Conservation (phyloP, 2,113 vertebrate genomes). For the Salvator merianae region DNA sequence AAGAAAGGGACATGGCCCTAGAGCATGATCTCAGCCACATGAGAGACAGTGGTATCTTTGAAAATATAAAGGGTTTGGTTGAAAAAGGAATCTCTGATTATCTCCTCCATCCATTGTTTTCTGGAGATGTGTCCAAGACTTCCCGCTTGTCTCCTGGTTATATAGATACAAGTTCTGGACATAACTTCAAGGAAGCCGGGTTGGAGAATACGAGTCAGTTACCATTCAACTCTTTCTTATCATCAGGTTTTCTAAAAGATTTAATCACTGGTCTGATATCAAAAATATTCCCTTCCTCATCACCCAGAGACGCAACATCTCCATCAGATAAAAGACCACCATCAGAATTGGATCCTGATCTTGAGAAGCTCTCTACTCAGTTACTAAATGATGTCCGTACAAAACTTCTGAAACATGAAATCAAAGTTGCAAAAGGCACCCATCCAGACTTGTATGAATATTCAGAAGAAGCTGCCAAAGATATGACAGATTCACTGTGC, state of each 20-base stretch:
- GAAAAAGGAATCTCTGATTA: constrained; percentile 16
- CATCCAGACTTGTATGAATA: neutral
- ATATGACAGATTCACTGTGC: constrained; percentile 19
- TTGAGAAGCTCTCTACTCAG: constrained; percentile 6
- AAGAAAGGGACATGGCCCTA: neutral
- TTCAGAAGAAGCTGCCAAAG: constrained; percentile 12
- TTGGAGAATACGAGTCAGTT: neutral
- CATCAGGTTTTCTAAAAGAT: constrained; percentile 19
- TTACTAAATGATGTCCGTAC: constrained; percentile 7
- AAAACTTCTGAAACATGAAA: constrained; percentile 26
- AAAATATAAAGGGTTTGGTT: constrained; percentile 2
- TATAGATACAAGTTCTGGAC: neutral
- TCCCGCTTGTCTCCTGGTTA: neutral
- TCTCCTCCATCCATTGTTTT: constrained; percentile 26
- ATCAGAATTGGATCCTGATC: neutral
- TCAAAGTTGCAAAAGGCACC: constrained; percentile 1
- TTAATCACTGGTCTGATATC: constrained; percentile 2
- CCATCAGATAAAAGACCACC: neutral
- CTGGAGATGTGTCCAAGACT: neutral
- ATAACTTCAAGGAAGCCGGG: neutral
- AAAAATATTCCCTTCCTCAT: constrained; percentile 15
- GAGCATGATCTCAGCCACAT: neutral
- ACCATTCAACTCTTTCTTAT: constrained; percentile 17
- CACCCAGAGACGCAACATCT: neutral
- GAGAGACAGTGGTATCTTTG: neutral